Conservation (phyloP, 2,797 vertebrate species). For the Ateles fusciceps region DNA sequence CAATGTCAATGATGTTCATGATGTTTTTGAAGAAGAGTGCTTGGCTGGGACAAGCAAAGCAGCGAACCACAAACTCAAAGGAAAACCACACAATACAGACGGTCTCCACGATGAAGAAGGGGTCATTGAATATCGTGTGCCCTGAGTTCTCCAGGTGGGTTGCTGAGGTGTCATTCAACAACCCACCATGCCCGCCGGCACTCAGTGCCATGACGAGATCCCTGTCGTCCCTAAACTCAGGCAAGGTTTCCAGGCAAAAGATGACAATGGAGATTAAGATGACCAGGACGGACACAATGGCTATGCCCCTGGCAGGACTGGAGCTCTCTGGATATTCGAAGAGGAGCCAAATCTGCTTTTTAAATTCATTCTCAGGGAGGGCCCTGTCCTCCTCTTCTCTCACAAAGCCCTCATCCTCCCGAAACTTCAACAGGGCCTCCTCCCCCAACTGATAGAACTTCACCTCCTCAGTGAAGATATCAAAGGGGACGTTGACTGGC, state of each 20-base stretch:
- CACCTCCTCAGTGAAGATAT: conserved; percentile 98
- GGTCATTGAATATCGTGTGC: conserved; percentile 97
- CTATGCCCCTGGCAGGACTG: conserved; percentile 95
- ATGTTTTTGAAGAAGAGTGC: conserved; percentile 97
- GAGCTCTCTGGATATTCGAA: conserved; percentile 99
- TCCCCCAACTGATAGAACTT: conserved; percentile 98
- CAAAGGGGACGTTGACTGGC: conserved; percentile 96
- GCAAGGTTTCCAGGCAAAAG: conserved; percentile 98
- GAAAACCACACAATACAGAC: conserved; percentile 99
- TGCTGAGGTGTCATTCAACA: conserved; percentile 85
- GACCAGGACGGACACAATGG: conserved; percentile 97
- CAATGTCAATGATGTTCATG: conserved; percentile 99
- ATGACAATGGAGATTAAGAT: conserved; percentile 99
- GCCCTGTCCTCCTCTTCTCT: conserved; percentile 96
- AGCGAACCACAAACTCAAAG: conserved; percentile 97
- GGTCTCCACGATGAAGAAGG: conserved; percentile 98
- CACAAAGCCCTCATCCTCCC: conserved; percentile 98
- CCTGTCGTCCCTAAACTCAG: conserved; percentile 97
- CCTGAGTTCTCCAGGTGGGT: conserved; percentile 83
- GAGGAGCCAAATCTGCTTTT: conserved; percentile 97
- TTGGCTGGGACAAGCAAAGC: conserved; percentile 97
- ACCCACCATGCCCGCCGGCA: conserved; percentile 68
- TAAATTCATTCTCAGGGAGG: conserved; percentile 96
- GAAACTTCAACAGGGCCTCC: conserved; percentile 96
- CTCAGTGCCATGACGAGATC: conserved; percentile 82